Conservation (phyloP, 2,113 vertebrate species). For the Myrmecophaga tridactyla region DNA sequence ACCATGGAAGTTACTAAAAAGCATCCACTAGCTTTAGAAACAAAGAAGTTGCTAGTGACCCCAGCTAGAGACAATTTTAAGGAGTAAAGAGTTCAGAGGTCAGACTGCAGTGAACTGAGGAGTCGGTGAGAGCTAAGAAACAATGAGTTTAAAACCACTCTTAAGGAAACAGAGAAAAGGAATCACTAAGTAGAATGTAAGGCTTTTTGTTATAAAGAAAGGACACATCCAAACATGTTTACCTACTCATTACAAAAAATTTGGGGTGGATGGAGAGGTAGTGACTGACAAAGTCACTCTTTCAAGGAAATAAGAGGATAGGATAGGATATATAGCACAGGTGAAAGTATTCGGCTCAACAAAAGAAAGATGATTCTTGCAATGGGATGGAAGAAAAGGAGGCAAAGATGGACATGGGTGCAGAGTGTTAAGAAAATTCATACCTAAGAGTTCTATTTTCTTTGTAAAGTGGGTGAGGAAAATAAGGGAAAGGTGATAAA, state of each 20-base stretch:
- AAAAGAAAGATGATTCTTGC: background rate
- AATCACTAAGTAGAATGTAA: background rate
- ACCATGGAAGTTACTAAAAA: background rate
- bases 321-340: background rate
- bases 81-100: background rate
- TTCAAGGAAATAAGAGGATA: background rate
- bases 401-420: background rate
- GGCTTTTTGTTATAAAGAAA: constrained; percentile 24
- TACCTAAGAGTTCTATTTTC: background rate
- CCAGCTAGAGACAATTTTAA: background rate
- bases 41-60: background rate
- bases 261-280: background rate
- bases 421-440: background rate
- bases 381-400: background rate
- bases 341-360: background rate
- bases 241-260: background rate
- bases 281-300: background rate
- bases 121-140: background rate
- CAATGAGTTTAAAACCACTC: background rate
- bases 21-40: background rate
- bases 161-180: background rate
- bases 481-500: constrained; percentile 5
- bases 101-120: background rate
- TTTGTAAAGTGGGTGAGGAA: background rate
- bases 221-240: constrained; percentile 1